Evolutionary conservation across 2,888 invertebrate genomes (phyloP), one percentile per base, ranked within the genome.

Genomic region (Sicus ferrugineus): DNA sequence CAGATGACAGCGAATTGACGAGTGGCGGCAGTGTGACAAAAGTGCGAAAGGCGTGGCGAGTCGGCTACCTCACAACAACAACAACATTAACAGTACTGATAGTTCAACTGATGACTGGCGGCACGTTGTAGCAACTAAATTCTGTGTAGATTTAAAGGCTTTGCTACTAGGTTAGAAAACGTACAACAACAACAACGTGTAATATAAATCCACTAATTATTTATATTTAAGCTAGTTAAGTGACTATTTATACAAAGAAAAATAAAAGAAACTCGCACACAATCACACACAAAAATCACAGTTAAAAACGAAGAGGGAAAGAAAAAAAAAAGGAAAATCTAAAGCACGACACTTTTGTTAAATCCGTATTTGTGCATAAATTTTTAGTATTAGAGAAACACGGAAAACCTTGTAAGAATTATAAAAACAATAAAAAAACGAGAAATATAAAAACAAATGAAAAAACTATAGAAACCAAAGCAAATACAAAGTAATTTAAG

Each of bases 1-100:
- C 85, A 58, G 80, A 85, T 67, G 82, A 83, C 65, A 78, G 78
- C 73, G 83, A 83, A 9, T 16, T 69, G 69, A 59, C 50, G 67
- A 68, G 26, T 56, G 11, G 69, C 67, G 7, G 30, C 31, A 30
- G 63, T 14, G 11, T n/a, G 59, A n/a, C 52, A 26, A 52, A 0
- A 38, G 42, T 14, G 23, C 42, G 19, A 2, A 11, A 16, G 46
- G 67, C 46, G 48, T 67, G 67, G 48, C 67, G 28, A 21, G 48
- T 19, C 28, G 14, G 11, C 7, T 34, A 11, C 3, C n/a, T 31
- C 9, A 50, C 21, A 50, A 30, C 30, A 30, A 23, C 56, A 46
- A 50, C 63, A 30, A 50, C 63, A 31, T 54, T 54, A 65, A 48
- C 31, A 31, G 16, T 65, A n/a, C 38, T 38, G 19, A 9, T 19